Percentiles rank a stretch among this genome's conserved stretches.
phyloP scores from a whole-genome alignment of 2,888 invertebrate genomes.

The Polymixis flavicincta region DNA sequence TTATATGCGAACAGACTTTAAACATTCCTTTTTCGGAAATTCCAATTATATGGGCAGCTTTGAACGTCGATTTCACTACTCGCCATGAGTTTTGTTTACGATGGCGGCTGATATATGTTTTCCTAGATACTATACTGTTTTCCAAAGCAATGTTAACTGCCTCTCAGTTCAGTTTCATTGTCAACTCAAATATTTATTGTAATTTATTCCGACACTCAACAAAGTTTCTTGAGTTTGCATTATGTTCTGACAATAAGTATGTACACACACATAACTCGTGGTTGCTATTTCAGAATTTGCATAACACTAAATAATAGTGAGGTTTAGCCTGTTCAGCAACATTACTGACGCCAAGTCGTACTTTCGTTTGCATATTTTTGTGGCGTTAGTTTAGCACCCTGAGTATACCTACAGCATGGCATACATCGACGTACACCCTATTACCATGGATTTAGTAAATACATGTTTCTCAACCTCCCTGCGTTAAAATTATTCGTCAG shows the following conservation, averaged over 20 bases:
- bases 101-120: conserved; percentile 74
- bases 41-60: conserved; percentile 76
- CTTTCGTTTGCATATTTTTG: conserved; percentile 60
- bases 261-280: conserved; percentile 69
- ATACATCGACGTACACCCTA: no score
- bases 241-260: conserved; percentile 69
- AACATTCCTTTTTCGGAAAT: conserved; percentile 75
- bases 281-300: conserved; percentile 73
- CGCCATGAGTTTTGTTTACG: conserved; percentile 73
- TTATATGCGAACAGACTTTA: conserved; percentile 69
- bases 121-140: conserved; percentile 71
- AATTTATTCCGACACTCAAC: conserved; percentile 77
- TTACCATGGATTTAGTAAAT: no score
- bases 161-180: conserved; percentile 71
- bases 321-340: conserved; percentile 38
- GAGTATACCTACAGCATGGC: background rate
- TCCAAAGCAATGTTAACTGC: conserved; percentile 65
- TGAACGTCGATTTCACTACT: conserved; percentile 74
- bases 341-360: conserved; percentile 39
- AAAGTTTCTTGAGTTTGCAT: conserved; percentile 67
- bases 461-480: no score
- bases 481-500: no score
- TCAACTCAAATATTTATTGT: conserved; percentile 78
- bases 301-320: conserved; percentile 63
- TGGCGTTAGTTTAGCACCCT: conserved; percentile 6